Evolutionary conservation across 2,113 vertebrate species (phyloP), one percentile per base, ranked within the genome.

Genomic region (Plestiodon gilberti): DNA sequence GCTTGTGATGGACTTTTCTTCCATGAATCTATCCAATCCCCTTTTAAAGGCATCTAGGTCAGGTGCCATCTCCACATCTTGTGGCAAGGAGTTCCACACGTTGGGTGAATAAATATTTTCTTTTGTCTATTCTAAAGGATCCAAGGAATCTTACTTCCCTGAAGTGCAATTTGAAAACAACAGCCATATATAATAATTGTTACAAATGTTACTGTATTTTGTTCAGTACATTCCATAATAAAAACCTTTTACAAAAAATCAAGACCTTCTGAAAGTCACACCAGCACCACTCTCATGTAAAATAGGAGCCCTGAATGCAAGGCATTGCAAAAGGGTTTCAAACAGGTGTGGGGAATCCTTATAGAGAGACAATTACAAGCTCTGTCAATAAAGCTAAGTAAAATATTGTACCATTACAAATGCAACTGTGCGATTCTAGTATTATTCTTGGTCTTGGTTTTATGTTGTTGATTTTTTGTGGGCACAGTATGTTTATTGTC

Each of bases 401-500:
- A 55, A n/a, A 67, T 57, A 71, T 89, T 89, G 17, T 81, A 82
- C 61, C 87, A 55, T 89, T n/a, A 0, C 1, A 85, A 67, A 89
- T 40, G 59, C 67, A n/a, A 57, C 43, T 70, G 38, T 48, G 84
- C 38, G 1, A 15, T 35, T 83, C 82, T 43, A 65, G 84, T 78
- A 33, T n/a, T 35, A 43, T 28, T 48, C 40, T 30, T 35, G 11
- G 71, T n/a, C 52, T 83, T 23, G 15, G 52, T 69, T 78, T 84
- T 89, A 48, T 69, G 40, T 20, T 67, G 75, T 59, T 57, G 33
- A 57, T 78, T 55, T 78, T 57, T 38, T 69, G 43, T 30, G 38
- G 69, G 62, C 64, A 84, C 76, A 35, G 48, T 87, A 70, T 81
- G 61, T 67, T 61, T 83, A 79, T 78, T 85, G 43, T 11, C 85